Evolutionary conservation across 2,797 vertebrate genomes (phyloP), one percentile per base, ranked within the genome.

Genomic region (Hydrocynus forskahlii): DNA sequence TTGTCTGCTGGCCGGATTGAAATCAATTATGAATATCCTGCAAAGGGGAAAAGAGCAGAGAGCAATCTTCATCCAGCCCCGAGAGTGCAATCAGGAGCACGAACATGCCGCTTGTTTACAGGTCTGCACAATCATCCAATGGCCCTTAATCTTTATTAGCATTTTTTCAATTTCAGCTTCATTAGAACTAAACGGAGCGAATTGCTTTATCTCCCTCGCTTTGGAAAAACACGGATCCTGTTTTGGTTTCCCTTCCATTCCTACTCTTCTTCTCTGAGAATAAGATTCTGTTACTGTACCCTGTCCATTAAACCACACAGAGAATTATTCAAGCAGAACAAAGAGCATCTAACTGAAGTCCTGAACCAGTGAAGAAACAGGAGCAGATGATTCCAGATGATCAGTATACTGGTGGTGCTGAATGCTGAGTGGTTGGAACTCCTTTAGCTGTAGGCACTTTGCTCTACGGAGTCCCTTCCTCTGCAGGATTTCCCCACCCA

Each of bases 21-120:
- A 94, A 94, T 93, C 90, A 93, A 93, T 94, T 94, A 93, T 94
- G 89, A 89, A 93, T 92, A 89, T 88, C 91, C 88, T 86, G 88
- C 88, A 88, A 91, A 87, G 86, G 79, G 85, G 23, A 38, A 78
- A 78, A 67, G 62, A 57, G 62, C 70, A 40, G 50, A 76, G 66
- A 76, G 83, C 83, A 82, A 83, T 85, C 72, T 83, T 81, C 86
- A 90, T 83, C 83, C 82, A 29, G 89, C 88, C 87, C 89, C 88
- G 89, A 86, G 89, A 87, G 86, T 81, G 87, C 91, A 93, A 93
- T 86, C 64, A 82, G 67, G 81, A n/a, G n/a, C n/a, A n/a, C n/a
- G n/a, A n/a, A n/a, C n/a, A n/a, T n/a, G n/a, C n/a, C n/a, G n/a
- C n/a, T 40, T 73, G 70, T 86, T 80, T 78, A 75, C 77, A 75